Percentiles rank a stretch among this genome's conserved stretches.
These are phyloP conservation scores for Trididemnum nubilum DNA, from an alignment of 23 tunicate genomes.

Conservation along the genomic window DNA sequence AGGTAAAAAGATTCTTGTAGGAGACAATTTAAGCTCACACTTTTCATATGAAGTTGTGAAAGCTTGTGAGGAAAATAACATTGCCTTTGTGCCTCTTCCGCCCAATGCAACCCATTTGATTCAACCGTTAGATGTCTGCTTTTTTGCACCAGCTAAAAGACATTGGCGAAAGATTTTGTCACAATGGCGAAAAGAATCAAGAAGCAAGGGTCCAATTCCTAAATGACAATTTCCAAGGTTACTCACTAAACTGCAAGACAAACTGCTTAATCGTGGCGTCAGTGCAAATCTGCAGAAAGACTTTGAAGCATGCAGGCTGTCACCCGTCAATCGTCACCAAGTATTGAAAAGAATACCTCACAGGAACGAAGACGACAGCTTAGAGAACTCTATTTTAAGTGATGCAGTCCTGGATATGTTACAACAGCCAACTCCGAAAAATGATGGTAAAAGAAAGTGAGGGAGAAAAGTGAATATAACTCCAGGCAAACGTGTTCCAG, in stretches of 20 bases:
- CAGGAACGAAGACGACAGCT: background rate
- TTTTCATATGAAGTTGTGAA: conserved; percentile 11
- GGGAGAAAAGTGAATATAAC: conserved; percentile 3
- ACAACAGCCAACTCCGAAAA: conserved; percentile 7
- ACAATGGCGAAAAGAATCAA: conserved; percentile 22
- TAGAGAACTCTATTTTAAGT: background rate
- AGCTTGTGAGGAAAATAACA: conserved; percentile 28
- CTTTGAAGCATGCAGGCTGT: conserved; percentile 22
- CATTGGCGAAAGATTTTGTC: conserved; percentile 20
- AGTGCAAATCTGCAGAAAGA: conserved; percentile 6
- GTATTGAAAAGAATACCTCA: conserved; percentile 20
- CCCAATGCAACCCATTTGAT: conserved; percentile 18
- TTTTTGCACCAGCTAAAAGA: conserved; percentile 20
- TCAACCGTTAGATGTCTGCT: conserved; percentile 31
- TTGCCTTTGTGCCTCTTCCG: conserved; percentile 4
- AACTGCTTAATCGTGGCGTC: background rate
- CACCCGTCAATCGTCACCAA: conserved; percentile 7
- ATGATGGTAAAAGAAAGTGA: background rate
- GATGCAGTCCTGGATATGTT: conserved; percentile 15
- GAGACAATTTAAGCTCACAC: conserved; percentile 33
- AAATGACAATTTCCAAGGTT: background rate
- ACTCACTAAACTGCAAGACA: conserved; percentile 2
- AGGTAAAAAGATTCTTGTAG: conserved; percentile 24
- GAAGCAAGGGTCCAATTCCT: conserved; percentile 4
- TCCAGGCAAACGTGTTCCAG: conserved; percentile 2